Evolutionary conservation across 2,113 vertebrate genomes (phyloP).

Genomic region (Corynorhinus townsendii): DNA sequence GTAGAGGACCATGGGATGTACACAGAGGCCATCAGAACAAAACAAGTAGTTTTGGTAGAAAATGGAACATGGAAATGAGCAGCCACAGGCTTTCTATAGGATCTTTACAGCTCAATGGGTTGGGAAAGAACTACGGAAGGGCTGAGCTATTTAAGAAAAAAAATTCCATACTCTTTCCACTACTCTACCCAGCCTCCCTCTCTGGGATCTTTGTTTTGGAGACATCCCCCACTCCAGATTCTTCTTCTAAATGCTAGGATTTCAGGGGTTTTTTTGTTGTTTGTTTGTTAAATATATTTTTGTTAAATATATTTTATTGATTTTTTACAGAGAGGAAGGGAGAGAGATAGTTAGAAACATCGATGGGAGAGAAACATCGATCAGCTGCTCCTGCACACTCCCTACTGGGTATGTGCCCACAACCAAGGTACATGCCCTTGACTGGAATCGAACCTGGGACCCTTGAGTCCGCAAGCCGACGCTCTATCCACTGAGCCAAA

Average conservation of each 20-base stretch:
- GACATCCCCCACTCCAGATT: neutral
- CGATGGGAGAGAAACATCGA: too few species aligned
- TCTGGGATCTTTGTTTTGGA: neutral
- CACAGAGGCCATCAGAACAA: neutral
- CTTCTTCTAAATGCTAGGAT: neutral
- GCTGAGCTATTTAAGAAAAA: neutral
- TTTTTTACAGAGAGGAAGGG: too few species aligned
- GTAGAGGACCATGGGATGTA: neutral
- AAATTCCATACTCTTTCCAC: neutral
- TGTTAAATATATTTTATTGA: too few species aligned
- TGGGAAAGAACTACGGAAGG: neutral
- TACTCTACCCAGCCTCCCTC: neutral
- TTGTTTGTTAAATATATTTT: too few species aligned
- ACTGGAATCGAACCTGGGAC: too few species aligned
- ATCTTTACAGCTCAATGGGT: neutral
- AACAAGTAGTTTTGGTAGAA: neutral
- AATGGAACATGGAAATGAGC: neutral
- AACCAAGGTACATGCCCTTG: too few species aligned
- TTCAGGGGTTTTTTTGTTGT: too few species aligned
- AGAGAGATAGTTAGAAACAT: too few species aligned
- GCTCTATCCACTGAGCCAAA: too few species aligned
- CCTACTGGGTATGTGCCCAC: too few species aligned
- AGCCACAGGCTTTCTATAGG: neutral
- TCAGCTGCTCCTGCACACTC: too few species aligned
- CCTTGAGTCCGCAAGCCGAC: too few species aligned